Conservation (phyloP, 2,888 invertebrate genomes). For the Tromatobia lineatoria region DNA sequence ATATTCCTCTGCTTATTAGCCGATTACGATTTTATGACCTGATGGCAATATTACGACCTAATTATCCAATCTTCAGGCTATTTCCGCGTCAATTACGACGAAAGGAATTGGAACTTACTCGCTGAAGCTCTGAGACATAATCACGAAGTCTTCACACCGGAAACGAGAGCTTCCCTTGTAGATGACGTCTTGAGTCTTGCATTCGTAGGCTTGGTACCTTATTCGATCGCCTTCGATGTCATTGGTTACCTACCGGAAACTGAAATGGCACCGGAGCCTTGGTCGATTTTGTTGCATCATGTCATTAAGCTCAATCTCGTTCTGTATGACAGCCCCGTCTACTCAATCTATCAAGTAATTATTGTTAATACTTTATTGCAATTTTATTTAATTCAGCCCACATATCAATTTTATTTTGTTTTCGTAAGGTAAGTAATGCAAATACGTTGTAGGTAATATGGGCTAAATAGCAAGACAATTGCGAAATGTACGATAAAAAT, state of each 20-base stretch:
- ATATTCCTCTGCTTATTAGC: background rate
- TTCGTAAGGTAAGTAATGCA: too few species aligned
- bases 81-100: conserved; percentile 82
- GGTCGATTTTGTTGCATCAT: conserved; percentile 85
- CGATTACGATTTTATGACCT: background rate
- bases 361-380: background rate
- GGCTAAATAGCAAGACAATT: too few species aligned
- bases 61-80: conserved; percentile 78
- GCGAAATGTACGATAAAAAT: too few species aligned
- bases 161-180: conserved; percentile 87
- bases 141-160: conserved; percentile 83
- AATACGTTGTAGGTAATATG: too few species aligned
- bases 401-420: too few species aligned
- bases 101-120: conserved; percentile 79
- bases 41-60: conserved; percentile 32
- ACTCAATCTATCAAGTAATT: conserved; percentile 79
- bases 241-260: conserved; percentile 85
- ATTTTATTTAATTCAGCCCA: background rate
- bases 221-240: conserved; percentile 85
- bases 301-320: conserved; percentile 84
- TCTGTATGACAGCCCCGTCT: conserved; percentile 78
- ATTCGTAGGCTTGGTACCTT: conserved; percentile 83
- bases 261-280: conserved; percentile 86
- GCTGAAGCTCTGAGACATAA: conserved; percentile 76
- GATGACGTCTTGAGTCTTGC: conserved; percentile 87